These are phyloP conservation scores for Steromphala cineraria DNA, from an alignment of 2,888 invertebrate genomes.

Conservation along the genomic window DNA sequence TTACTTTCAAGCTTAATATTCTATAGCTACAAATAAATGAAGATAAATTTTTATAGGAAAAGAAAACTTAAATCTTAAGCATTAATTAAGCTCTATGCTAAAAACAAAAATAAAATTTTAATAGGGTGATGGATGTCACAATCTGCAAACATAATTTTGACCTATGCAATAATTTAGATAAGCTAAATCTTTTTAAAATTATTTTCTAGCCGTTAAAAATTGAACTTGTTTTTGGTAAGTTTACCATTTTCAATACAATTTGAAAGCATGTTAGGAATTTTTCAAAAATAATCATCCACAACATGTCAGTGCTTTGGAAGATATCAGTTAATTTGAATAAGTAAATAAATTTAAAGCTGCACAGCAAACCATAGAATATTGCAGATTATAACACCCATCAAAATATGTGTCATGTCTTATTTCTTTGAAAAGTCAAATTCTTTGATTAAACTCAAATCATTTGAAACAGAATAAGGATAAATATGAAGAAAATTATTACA, in stretches of 20 bases:
- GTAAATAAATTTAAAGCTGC: no score
- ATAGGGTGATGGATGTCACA: background rate
- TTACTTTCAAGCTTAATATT: background rate
- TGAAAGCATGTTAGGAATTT: no score
- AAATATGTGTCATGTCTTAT: background rate
- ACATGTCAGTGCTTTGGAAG: no score
- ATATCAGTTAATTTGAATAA: no score
- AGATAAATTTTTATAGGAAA: background rate
- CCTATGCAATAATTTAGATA: background rate
- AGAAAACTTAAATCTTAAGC: background rate
- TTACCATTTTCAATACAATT: no score
- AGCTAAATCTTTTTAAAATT: no score
- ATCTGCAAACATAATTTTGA: background rate
- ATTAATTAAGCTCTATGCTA: background rate
- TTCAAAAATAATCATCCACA: no score
- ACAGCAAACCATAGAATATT: background rate
- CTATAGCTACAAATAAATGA: background rate
- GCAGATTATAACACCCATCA: background rate
- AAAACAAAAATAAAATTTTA: background rate
- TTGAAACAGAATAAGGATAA: no score
- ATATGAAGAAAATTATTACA: no score
- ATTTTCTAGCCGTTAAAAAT: no score
- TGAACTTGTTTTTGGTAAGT: no score
- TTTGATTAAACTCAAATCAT: background rate
- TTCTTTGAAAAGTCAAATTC: background rate